Percentiles rank a stretch among this genome's conserved stretches.
Evolutionary conservation across 2,888 invertebrate species (phyloP).

Genomic region (Scelioninae gen. 2): DNA sequence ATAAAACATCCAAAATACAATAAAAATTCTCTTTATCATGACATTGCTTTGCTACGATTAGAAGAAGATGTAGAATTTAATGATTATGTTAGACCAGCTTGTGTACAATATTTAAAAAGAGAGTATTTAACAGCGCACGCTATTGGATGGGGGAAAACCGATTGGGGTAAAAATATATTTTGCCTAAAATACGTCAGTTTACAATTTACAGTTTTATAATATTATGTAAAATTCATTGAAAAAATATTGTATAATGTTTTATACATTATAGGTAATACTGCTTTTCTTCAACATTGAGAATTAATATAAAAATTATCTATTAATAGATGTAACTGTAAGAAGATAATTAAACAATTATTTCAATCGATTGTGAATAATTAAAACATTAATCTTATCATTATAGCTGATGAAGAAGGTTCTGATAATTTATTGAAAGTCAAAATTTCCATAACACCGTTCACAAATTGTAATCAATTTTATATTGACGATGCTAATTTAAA

Average conservation of each 20-base stretch:
- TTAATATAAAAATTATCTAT: too few relatives aligned
- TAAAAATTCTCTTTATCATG: conserved; percentile 75
- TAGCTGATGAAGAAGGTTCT: conserved; percentile 69
- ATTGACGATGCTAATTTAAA: conserved; percentile 61
- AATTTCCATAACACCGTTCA: conserved; percentile 72
- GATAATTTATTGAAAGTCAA: conserved; percentile 77
- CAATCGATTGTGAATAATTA: neutral
- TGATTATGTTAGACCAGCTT: conserved; percentile 70
- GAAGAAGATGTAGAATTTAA: conserved; percentile 72
- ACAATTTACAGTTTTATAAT: too few relatives aligned
- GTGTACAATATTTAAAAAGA: conserved; percentile 1
- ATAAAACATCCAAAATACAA: conserved; percentile 75
- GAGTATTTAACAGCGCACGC: conserved; percentile 67
- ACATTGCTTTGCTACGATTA: conserved; percentile 76
- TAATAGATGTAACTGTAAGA: too few relatives aligned
- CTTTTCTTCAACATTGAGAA: too few relatives aligned
- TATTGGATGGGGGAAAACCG: conserved; percentile 76
- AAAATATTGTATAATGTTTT: neutral
- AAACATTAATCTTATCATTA: conserved; percentile 1
- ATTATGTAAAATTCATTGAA: too few relatives aligned
- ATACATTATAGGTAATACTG: too few relatives aligned
- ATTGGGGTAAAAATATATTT: conserved; percentile 64
- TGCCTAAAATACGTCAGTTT: too few relatives aligned
- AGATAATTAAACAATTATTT: neutral
- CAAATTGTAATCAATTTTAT: conserved; percentile 31